Base-by-base conservation (phyloP, 2,113 vertebrate genomes). In the Tichodroma muraria region DNA sequence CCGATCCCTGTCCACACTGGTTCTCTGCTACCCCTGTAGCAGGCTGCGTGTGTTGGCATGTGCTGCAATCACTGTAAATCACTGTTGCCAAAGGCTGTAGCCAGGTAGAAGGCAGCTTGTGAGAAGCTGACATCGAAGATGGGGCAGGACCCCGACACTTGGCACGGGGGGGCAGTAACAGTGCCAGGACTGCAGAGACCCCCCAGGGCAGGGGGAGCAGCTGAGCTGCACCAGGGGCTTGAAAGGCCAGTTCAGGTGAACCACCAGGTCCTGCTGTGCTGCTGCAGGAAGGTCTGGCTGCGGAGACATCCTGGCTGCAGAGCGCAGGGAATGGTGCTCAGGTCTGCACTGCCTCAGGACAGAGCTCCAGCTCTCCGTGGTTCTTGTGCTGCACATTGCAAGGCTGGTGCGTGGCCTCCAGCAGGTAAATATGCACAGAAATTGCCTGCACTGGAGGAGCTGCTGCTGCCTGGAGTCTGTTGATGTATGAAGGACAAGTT, bases 1-100 rank as follows among this genome's bases (percentile, higher is more conserved):
- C 25, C 1, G 1, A 13, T 59, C 25, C 40, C 28, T 8, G 4
- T 33, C 53, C 53, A 4, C 0, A 0, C 8, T 1, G 6, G 56
- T 47, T 42, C n/a, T 49, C 59, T 11, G 44, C 42, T 56, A 47
- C 77, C 40, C 47, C 30, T 10, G 0, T 5, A 52, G 82, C 53
- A 35, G 24, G 18, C 42, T 28, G 31, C 11, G 4, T 3, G 38
- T 70, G 42, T 17, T 1, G 0, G 49, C 13, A 6, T 6, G n/a
- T 1, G 18, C 61, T 57, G 45, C 3, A 3, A 64, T n/a, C 81
- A 53, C 50, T 37, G 33, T 80, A 53, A 87, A 64, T 76, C 66
- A 7, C 54, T 21, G 38, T 9, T 78, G 75, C 69, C 70, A 57
- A 53, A 84, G 79, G 38, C 60, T 92, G 33, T 28, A 6, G 52